phyloP scores from a whole-genome alignment of 2,888 invertebrate species.

The Drosophila flavopinicola region DNA sequence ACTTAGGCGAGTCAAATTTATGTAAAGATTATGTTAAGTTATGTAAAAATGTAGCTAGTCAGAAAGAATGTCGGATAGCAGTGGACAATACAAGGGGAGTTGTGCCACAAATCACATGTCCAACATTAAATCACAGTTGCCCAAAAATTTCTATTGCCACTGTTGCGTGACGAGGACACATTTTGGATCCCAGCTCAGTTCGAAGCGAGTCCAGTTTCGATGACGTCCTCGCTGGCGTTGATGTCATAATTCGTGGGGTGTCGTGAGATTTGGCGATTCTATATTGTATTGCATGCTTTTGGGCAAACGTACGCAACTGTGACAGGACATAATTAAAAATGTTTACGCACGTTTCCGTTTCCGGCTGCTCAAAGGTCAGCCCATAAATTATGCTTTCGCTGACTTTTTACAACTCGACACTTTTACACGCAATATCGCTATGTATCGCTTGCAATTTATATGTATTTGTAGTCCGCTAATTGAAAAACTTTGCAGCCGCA shows the following conservation, averaged over 20 bases:
- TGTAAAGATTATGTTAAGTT: too few relatives aligned
- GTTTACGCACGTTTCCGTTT: conserved; percentile 70
- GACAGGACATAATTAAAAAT: conserved; percentile 63
- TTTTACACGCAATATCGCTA: conserved; percentile 24
- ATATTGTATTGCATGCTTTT: conserved; percentile 4
- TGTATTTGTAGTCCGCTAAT: not conserved
- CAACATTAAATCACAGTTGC: conserved; percentile 49
- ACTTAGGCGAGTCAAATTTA: too few relatives aligned
- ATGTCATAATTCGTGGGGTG: conserved; percentile 61
- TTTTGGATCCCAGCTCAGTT: conserved; percentile 28
- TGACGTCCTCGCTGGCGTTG: conserved; percentile 57
- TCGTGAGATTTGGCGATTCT: not conserved
- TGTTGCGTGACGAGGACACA: conserved; percentile 63
- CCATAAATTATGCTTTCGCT: conserved; percentile 45
- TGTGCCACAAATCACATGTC: conserved; percentile 2
- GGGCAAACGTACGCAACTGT: conserved; percentile 5
- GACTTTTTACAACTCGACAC: conserved; percentile 61
- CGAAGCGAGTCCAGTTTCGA: conserved; percentile 17
- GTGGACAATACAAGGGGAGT: not conserved
- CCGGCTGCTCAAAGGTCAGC: conserved; percentile 50
- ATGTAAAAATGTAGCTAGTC: too few relatives aligned
- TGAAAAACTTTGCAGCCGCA: conserved; percentile 5
- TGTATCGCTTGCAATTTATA: conserved; percentile 1
- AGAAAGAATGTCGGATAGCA: too few relatives aligned
- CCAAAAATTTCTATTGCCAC: conserved; percentile 32